Percentiles rank a stretch among this genome's conserved stretches.
Conservation (phyloP, 2,797 vertebrate genomes). For the Gymnothorax reevesii region DNA sequence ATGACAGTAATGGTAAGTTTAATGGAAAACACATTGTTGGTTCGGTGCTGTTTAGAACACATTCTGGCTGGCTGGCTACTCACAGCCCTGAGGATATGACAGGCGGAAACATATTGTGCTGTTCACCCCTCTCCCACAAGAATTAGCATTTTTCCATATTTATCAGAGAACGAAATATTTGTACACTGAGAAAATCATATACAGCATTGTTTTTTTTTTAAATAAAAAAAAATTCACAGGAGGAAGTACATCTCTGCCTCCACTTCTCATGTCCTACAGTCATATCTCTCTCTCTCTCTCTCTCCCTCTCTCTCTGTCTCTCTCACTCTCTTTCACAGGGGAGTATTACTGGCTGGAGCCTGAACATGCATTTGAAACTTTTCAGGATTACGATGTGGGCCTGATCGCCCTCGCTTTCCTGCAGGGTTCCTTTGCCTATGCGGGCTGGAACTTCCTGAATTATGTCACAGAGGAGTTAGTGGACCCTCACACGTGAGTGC, state of each 20-base stretch:
- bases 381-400: conserved; percentile 85
- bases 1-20: not conserved
- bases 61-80: not conserved
- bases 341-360: conserved; percentile 92
- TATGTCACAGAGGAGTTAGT: conserved; percentile 95
- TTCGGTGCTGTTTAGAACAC: not conserved
- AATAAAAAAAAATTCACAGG: not conserved
- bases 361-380: conserved; percentile 84
- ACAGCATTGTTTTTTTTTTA: not conserved
- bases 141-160: no score
- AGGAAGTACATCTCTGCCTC: not conserved
- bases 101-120: not conserved
- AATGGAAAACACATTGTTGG: no score
- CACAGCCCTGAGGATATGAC: no score
- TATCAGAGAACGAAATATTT: not conserved
- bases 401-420: conserved; percentile 88
- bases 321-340: conserved; percentile 62
- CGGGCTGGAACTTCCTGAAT: conserved; percentile 96
- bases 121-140: not conserved
- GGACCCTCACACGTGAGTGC: conserved; percentile 86
- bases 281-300: not conserved
- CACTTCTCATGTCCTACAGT: not conserved
- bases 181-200: not conserved
- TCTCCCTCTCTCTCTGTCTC: not conserved
- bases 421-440: conserved; percentile 92